A percentile compares a stretch with the other conserved stretches of the same genome.
These are phyloP conservation scores for Venustaconcha ellipsiformis DNA, from an alignment of 1,140 invertebrate species.

Conservation along the genomic window DNA sequence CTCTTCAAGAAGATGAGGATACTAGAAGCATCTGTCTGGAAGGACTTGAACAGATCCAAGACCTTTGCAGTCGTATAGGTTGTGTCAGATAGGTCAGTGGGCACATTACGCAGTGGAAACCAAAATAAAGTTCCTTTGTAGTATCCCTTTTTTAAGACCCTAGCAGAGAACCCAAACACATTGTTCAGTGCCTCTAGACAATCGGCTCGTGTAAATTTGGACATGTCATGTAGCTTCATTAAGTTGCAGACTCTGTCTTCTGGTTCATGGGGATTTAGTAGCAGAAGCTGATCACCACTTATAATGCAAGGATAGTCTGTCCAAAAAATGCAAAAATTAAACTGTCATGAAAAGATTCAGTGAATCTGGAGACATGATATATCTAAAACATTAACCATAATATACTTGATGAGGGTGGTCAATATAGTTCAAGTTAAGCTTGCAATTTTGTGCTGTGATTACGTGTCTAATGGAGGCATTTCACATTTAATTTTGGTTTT, in stretches of 20 bases:
- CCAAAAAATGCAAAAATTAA: too few species aligned
- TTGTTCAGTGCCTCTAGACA: too few species aligned
- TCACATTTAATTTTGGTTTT: too few species aligned
- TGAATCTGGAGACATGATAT: too few species aligned
- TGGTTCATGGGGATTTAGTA: conserved; percentile 22
- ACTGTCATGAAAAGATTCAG: too few species aligned
- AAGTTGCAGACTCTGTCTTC: conserved; percentile 1
- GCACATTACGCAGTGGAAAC: conserved; percentile 53
- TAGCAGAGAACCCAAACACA: conserved; percentile 7
- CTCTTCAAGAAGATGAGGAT: conserved; percentile 45
- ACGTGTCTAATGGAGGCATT: too few species aligned
- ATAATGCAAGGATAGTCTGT: conserved; percentile 23
- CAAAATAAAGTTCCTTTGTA: conserved; percentile 57
- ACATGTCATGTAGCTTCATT: neutral
- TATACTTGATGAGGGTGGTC: too few species aligned
- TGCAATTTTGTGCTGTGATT: too few species aligned
- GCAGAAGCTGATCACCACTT: conserved; percentile 14
- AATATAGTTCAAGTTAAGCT: too few species aligned
- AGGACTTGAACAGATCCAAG: conserved; percentile 34
- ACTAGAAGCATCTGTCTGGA: conserved; percentile 33
- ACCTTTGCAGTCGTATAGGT: conserved; percentile 40
- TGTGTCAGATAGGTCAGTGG: conserved; percentile 32
- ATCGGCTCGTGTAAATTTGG: neutral
- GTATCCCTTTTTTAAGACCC: conserved; percentile 6
- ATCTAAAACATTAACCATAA: too few species aligned